Percentiles rank a stretch among this genome's conserved stretches.
These are phyloP conservation scores for Elgonia sp. DNA, from an alignment of 2,888 invertebrate genomes.

Conservation along the genomic window DNA sequence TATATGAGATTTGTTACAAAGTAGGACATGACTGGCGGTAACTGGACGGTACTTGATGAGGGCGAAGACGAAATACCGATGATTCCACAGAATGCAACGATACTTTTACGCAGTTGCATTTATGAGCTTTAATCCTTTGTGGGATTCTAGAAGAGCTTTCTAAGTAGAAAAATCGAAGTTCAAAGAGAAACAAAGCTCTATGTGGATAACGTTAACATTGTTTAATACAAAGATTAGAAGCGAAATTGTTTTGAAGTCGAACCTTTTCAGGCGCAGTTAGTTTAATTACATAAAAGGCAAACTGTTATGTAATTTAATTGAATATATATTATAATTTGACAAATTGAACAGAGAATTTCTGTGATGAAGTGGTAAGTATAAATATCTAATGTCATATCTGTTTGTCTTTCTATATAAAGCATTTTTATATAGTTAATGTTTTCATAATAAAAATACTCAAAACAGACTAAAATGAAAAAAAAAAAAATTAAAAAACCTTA, in stretches of 20 bases:
- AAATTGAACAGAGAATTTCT: too few species aligned
- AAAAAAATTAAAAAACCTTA: too few species aligned
- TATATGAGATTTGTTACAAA: constrained; percentile 68
- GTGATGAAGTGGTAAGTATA: too few species aligned
- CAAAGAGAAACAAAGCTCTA: constrained; percentile 39
- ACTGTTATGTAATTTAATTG: too few species aligned
- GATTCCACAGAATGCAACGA: constrained; percentile 71
- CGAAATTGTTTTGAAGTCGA: constrained; percentile 20
- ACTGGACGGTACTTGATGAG: constrained; percentile 59
- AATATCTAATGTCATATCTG: too few species aligned
- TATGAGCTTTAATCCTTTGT: constrained; percentile 84
- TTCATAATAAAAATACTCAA: too few species aligned
- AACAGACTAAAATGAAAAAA: too few species aligned
- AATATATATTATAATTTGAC: too few species aligned
- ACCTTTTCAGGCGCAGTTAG: not conserved
- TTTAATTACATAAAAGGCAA: too few species aligned
- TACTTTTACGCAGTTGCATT: constrained; percentile 75
- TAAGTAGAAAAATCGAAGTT: constrained; percentile 54
- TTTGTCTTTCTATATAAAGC: too few species aligned
- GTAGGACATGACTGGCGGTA: constrained; percentile 52
- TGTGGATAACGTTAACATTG: constrained; percentile 40
- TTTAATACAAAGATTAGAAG: constrained; percentile 34
- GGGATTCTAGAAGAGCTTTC: constrained; percentile 76
- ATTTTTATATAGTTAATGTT: too few species aligned
- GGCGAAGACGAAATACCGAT: constrained; percentile 73